Base-by-base conservation (phyloP, 2,797 vertebrate genomes). In the Sebastes nivosus region DNA sequence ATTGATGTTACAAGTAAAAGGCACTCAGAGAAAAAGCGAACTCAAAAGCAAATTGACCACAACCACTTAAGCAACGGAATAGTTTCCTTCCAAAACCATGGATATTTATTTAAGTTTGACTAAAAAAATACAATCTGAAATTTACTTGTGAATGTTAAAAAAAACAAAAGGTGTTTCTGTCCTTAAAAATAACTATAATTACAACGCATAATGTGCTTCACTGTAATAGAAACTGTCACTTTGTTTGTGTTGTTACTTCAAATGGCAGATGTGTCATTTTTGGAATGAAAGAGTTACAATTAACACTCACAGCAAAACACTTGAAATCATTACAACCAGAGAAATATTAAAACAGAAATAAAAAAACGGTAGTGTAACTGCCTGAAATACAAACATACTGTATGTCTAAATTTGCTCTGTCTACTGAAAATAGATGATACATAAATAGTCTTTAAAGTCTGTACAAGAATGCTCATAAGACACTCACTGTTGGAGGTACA, bases 21-120 rank as follows among this genome's bases (percentile, higher is more conserved):
- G 93, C 93, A 93, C 93, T 94, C 83, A 83, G 82, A 88, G 82
- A 92, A 80, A 80, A 60, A 88, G 57, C 68, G 7, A 70, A 88
- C 29, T 70, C 36, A 88, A 80, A 54, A 89, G 76, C 70, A 67
- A 77, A 80, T 5, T 68, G 58, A 85, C 65, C 75, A 89, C 75
- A 78, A 85, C 24, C 58, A 84, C 71, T 68, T 72, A 77, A 77
- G 72, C 75, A 66, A 89, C 29, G 16, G 8, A 67, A 70, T 30
- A 76, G 34, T 79, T 87, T 85, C 60, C 86, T 73, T 86, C 64
- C 67, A 88, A 92, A 88, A 86, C 0, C 22, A 29, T 32, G 3
- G n/a, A 58, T 32, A 70, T 60, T 34, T 29, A 38, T 77, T 68
- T 2, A 30, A 63, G 25, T 65, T 59, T 52, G 13, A n/a, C 18